Conservation (phyloP, 2,113 vertebrate species). For the Heterocephalus glaber region DNA sequence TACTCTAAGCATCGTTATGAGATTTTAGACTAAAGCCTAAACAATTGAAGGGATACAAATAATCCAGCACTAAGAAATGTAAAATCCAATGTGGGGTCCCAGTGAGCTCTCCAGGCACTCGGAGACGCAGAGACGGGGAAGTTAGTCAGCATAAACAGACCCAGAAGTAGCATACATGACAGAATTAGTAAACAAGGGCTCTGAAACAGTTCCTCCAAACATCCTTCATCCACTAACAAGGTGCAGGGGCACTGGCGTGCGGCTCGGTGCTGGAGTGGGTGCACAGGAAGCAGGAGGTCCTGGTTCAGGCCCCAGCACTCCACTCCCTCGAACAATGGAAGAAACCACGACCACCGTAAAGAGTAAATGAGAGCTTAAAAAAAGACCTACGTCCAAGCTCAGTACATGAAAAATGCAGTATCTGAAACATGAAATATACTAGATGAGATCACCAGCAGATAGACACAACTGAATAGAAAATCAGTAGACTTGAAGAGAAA, state of each 20-base stretch:
- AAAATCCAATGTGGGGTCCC: neutral
- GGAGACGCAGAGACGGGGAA: neutral
- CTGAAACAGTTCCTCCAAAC: neutral
- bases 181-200: neutral
- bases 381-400: neutral
- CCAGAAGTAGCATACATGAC: neutral
- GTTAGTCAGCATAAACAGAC: no score
- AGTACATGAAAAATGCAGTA: neutral
- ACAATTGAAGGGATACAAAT: neutral
- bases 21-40: neutral
- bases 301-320: neutral
- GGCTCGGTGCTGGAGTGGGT: neutral
- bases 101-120: neutral
- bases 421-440: neutral
- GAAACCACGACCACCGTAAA: neutral
- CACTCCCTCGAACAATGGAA: neutral
- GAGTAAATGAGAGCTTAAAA: neutral
- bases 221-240: neutral
- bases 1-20: neutral
- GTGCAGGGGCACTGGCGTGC: no score
- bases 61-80: neutral
- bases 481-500: neutral
- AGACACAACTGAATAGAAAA: neutral
- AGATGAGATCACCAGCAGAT: neutral
- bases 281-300: neutral